These are phyloP conservation scores for Ostrea edulis DNA, from an alignment of 1,140 invertebrate genomes.

Conservation along the genomic window DNA sequence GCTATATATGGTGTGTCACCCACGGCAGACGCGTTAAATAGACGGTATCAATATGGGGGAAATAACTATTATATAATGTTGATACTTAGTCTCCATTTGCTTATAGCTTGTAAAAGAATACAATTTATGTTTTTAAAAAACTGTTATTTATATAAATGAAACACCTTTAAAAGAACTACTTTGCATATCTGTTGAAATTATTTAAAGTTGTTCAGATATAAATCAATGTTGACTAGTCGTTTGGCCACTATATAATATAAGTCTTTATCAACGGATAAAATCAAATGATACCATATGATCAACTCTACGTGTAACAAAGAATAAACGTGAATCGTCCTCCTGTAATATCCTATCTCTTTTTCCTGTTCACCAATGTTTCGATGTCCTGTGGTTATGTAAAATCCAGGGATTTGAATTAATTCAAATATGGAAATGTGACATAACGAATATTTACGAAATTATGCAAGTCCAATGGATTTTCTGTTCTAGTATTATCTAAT, in stretches of 20 bases:
- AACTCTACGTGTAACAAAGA: not conserved
- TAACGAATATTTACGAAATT: not conserved
- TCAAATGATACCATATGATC: not conserved
- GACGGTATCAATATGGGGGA: no score
- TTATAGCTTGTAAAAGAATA: no score
- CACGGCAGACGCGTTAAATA: no score
- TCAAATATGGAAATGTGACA: slow-evolving; percentile 26
- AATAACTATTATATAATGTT: no score
- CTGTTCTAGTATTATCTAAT: not conserved
- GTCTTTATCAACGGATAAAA: not conserved
- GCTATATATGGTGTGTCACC: no score
- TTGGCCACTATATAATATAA: not conserved
- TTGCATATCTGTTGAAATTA: no score
- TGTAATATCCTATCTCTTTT: not conserved
- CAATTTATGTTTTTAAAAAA: no score
- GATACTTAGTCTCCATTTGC: no score
- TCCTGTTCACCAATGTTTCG: not conserved
- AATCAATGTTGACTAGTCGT: not conserved
- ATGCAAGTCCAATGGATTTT: not conserved
- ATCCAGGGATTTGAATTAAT: not conserved
- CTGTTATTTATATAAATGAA: no score
- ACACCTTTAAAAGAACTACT: no score
- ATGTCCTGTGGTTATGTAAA: not conserved
- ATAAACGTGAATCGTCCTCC: not conserved
- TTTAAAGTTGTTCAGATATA: not conserved